Base-by-base conservation (phyloP, 37 sponge, comb jelly and placozoan species). In the Agelas oroides region DNA sequence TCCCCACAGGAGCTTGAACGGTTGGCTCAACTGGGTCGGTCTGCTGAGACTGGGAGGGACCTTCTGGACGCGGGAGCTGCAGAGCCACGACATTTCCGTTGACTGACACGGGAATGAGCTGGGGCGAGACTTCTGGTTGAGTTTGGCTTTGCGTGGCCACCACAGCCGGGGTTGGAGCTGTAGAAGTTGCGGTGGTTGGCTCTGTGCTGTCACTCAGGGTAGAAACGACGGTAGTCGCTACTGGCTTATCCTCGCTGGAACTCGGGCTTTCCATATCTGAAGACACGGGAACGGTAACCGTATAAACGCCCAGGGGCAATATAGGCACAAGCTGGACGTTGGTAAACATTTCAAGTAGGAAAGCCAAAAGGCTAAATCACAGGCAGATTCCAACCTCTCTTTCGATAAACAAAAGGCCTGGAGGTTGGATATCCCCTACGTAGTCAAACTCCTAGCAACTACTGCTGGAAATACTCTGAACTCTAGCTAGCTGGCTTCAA, bases 51-150 rank as follows among this genome's bases (percentile, higher is more conserved):
- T 46, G 46, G 46, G 46, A 8, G 46, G 46, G 46, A 33, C 8
- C 8, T 34, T 19, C 33, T 18, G 27, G 59, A 21, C 69, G 71
- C 36, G 75, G 69, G 33, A 86, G 31, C 58, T 86, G 78, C 28
- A 86, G 24, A 13, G 86, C 61, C 8, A 86, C 58, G 17, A 86
- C 57, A 23, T 86, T 86, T 1, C 86, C 86, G 37, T 86, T 86
- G 27, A 86, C 58, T 6, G 58, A 38, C 31, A 78, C 34, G 5
- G 86, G 72, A 0, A 70, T 71, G 59, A 77, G 30, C 24, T 64
- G 78, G 1, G 75, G 63, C 1, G 65, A 25, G 17, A 13, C 34
- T 20, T 2, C 18, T 27, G 20, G 20, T 30, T 54, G 31, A 46
- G 46, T 46, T 46, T 46, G 46, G 46, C 46, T 46, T 8, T 46